A percentile compares a stretch with the other conserved stretches of the same genome.
phyloP scores from a whole-genome alignment of 2,113 vertebrate species.

The Pristiophorus japonicus region DNA sequence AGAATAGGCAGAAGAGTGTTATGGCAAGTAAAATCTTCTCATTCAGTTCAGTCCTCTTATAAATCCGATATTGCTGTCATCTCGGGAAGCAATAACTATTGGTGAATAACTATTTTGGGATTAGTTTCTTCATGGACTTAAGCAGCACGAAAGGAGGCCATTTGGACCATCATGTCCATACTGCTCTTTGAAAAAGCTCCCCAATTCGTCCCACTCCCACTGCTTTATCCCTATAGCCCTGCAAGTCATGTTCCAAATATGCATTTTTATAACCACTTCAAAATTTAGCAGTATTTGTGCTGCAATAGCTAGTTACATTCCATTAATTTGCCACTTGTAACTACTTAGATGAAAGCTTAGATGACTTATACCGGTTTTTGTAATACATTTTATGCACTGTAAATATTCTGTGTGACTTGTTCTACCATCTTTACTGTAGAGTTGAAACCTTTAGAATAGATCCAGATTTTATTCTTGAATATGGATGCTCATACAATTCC shows the following conservation, averaged over 20 bases:
- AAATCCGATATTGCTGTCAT: not conserved
- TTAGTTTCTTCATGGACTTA: not conserved
- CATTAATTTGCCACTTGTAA: not conserved
- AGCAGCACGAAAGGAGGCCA: not conserved
- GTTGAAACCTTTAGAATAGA: not conserved
- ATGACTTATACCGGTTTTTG: not conserved
- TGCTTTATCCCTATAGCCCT: not conserved
- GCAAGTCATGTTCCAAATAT: not conserved
- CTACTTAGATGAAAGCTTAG: not conserved
- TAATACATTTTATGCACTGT: not conserved
- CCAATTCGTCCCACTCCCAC: not conserved
- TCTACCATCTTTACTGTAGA: not conserved
- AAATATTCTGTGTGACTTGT: not conserved
- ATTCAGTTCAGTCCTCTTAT: not conserved
- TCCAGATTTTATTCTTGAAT: not conserved
- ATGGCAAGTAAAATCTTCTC: not conserved
- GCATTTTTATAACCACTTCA: not conserved
- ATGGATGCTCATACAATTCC: not conserved
- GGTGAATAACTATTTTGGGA: not conserved
- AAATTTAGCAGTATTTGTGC: not conserved
- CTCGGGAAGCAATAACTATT: not conserved
- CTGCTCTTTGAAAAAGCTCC: not conserved
- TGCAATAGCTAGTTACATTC: not conserved
- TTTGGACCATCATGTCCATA: not conserved
- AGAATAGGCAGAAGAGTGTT: not conserved